Conservation (phyloP, 2,888 invertebrate genomes). For the Cryptocheilus praepositus region DNA sequence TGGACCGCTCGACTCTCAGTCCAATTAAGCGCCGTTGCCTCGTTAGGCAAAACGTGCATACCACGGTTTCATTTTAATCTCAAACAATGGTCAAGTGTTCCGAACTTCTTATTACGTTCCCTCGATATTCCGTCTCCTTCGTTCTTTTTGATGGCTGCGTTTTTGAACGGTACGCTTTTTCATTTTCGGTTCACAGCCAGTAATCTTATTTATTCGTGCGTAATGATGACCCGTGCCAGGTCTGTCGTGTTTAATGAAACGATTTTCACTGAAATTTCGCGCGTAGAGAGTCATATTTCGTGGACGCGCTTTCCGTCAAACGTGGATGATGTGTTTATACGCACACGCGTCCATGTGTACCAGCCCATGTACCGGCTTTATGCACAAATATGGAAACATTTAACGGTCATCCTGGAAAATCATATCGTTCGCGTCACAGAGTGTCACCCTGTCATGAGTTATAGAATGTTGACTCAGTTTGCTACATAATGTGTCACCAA, state of each 20-base stretch:
- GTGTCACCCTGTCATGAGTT: too few relatives aligned
- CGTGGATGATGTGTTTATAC: too few relatives aligned
- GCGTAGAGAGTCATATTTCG: background rate
- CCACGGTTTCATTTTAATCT: conserved; percentile 47
- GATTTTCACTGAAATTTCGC: conserved; percentile 23
- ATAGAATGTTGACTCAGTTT: too few relatives aligned
- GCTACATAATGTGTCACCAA: too few relatives aligned
- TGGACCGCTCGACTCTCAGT: conserved; percentile 9
- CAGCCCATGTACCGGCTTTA: too few relatives aligned
- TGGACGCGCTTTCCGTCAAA: background rate
- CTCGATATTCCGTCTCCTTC: conserved; percentile 11
- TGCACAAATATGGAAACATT: too few relatives aligned
- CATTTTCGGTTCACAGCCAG: background rate
- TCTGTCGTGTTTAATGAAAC: conserved; percentile 19
- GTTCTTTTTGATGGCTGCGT: background rate
- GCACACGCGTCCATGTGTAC: too few relatives aligned
- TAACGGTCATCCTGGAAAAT: too few relatives aligned
- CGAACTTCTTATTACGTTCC: conserved; percentile 17
- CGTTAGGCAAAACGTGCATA: conserved; percentile 39
- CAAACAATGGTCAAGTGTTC: conserved; percentile 40
- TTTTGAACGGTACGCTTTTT: too few relatives aligned
- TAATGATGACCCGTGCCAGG: conserved; percentile 20
- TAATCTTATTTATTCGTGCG: conserved; percentile 25
- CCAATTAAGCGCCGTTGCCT: conserved; percentile 42
- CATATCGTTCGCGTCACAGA: too few relatives aligned